Percentiles rank a stretch among this genome's conserved stretches.
Conservation (phyloP, 2,888 invertebrate species). For the Elegia similella region DNA sequence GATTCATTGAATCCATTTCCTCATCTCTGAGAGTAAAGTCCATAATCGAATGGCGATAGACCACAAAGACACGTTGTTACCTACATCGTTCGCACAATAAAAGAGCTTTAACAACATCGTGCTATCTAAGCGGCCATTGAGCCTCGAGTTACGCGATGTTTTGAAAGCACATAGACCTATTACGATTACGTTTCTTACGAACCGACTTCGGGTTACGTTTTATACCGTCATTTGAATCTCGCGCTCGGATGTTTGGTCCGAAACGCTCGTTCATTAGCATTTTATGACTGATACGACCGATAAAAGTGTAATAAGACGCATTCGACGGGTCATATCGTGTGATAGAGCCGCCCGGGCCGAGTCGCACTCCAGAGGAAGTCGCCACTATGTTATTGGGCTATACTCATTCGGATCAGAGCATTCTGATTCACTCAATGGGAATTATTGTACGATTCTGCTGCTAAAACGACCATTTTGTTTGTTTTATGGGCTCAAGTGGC, state of each 20-base stretch:
- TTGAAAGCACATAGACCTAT: conserved; percentile 75
- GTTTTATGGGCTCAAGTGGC: conserved; percentile 46
- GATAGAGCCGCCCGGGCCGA: conserved; percentile 67
- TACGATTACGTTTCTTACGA: conserved; percentile 76
- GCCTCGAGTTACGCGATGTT: conserved; percentile 75
- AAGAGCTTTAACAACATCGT: conserved; percentile 76
- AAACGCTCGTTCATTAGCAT: conserved; percentile 79
- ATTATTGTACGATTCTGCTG: conserved; percentile 56
- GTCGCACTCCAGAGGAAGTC: conserved; percentile 61
- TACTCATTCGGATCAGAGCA: conserved; percentile 58
- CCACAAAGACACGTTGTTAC: conserved; percentile 16
- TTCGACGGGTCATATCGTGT: conserved; percentile 73
- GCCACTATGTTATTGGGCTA: conserved; percentile 60
- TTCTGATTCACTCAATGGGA: conserved; percentile 63
- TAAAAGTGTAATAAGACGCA: conserved; percentile 80
- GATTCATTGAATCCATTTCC: conserved; percentile 7
- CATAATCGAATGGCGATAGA: conserved; percentile 21
- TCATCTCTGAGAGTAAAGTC: conserved; percentile 21
- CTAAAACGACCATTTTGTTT: conserved; percentile 52
- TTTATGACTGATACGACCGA: conserved; percentile 81
- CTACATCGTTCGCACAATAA: conserved; percentile 64
- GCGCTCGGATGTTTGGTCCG: conserved; percentile 80
- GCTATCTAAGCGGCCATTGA: conserved; percentile 65
- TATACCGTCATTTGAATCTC: conserved; percentile 79
- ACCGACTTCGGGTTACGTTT: conserved; percentile 79